Evolutionary conservation across 2,113 vertebrate species (phyloP), one percentile per base, ranked within the genome.

Genomic region (Misgurnus anguillicaudatus): DNA sequence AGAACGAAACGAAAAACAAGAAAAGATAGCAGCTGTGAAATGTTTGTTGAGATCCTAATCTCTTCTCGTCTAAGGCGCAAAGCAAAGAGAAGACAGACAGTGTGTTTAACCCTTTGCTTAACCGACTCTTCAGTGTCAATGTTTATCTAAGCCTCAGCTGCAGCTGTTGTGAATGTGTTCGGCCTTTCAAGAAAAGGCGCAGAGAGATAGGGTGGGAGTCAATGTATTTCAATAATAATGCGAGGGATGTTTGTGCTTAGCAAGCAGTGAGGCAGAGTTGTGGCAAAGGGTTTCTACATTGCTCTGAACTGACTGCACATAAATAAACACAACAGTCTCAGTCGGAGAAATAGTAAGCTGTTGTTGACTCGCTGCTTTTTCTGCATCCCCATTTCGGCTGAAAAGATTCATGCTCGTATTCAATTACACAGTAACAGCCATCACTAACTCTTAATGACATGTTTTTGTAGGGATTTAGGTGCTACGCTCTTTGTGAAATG

Each of bases 81-180:
- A 92, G 90, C 90, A 88, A 93, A 92, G 87, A 90, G 89, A 92
- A 91, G 89, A 88, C 45, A 89, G 92, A 91, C 90, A 84, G 86
- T 88, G 75, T 88, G 83, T 91, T 93, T 91, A 93, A 89, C 85
- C 90, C 90, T 83, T 90, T 85, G 85, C 87, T 82, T 83, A 83
- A 77, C 24, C 79, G 85, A 89, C 81, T 83, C 89, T 85, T 85
- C 86, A 89, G 89, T 83, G 82, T 10, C 5, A 75, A 51, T 94
- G 93, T 95, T 95, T 94, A 90, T 87, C 89, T 85, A 92, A 90
- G 80, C 68, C 91, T 86, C 83, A 87, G 86, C 87, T 90, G 92
- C 92, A 92, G 93, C 75, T 87, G 72, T 31, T 75, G 72, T 75
- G 41, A 61, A 62, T 75, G 60, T 75, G 55, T 47, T 62, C 14